Base-by-base conservation (phyloP, 2,797 vertebrate species). In the Sardinella longiceps region DNA sequence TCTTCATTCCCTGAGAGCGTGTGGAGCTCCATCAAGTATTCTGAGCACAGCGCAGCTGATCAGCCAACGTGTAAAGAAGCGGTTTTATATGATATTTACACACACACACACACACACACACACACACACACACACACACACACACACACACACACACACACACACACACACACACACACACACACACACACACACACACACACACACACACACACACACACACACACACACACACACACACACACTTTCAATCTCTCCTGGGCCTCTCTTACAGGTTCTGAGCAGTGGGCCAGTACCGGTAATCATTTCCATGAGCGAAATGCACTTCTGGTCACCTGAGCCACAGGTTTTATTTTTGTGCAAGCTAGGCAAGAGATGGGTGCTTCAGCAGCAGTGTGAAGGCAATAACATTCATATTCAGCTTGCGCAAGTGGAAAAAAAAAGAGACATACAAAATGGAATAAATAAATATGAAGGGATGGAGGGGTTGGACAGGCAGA, bases 391-490 rank as follows among this genome's bases (percentile, higher is more conserved):
- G 15, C 11, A 77, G 15, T 9, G 85, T 82, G 58, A 82, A 1
- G 85, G 53, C 0, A 81, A 83, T 84, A 86, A 81, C 15, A 91
- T 93, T 91, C 84, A 83, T 88, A 92, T 93, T 94, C 91, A 1
- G 15, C 87, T 89, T 89, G 89, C 87, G 87, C 63, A 90, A 91
- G 91, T 89, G 89, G 90, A 92, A 93, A 91, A 93, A 91, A 91
- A 93, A 91, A 89, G 84, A 90, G 84, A 90, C 88, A 90, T 92
- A 88, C 92, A 92, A 93, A 88, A 93, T 87, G 80, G 91, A 93
- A 93, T 93, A 92, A 93, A 92, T 91, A 93, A 92, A 92, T 91
- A 87, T 89, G 87, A 85, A 88, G 82, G n/a, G 43, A 74, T 80
- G 43, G 66, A 80, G 89, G 87, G 87, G 33, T n/a, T 51, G 77